Conservation (phyloP, 2,888 invertebrate genomes). For the Trileptium ribeirensis region DNA sequence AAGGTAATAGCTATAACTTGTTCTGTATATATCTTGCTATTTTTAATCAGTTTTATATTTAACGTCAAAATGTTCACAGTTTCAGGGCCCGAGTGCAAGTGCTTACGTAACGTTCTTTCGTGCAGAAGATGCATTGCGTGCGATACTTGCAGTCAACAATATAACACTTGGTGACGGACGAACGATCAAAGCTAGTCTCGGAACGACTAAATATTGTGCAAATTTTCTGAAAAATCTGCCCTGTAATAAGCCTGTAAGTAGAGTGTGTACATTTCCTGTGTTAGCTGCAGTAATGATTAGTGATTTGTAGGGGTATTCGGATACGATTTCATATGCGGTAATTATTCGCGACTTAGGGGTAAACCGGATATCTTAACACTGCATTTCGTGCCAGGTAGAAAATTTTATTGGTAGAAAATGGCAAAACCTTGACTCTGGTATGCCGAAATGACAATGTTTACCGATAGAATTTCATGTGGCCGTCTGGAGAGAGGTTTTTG, state of each 20-base stretch:
- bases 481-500: no score
- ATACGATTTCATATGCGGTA: slow-evolving; percentile 19
- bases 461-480: no score
- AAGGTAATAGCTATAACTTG: no score
- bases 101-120: slow-evolving; percentile 92
- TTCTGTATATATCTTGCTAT: no score
- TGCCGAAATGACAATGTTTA: no score
- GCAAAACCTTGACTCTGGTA: no score
- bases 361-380: neutral
- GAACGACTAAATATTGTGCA: slow-evolving; percentile 99
- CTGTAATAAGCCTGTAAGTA: slow-evolving; percentile 74
- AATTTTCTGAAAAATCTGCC: slow-evolving; percentile 96
- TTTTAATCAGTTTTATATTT: no score
- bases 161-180: slow-evolving; percentile 81
- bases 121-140: slow-evolving; percentile 84
- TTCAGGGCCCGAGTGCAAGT: slow-evolving; percentile 58
- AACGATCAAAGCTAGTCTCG: slow-evolving; percentile 90
- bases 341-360: neutral
- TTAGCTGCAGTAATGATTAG: no score
- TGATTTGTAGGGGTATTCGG: no score
- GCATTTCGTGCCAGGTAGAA: neutral
- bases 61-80: slow-evolving; percentile 8
- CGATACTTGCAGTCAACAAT: slow-evolving; percentile 95
- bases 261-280: no score
- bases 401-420: no score